phyloP scores from a whole-genome alignment of 2,113 vertebrate genomes.

The Cyprinodon tularosa region DNA sequence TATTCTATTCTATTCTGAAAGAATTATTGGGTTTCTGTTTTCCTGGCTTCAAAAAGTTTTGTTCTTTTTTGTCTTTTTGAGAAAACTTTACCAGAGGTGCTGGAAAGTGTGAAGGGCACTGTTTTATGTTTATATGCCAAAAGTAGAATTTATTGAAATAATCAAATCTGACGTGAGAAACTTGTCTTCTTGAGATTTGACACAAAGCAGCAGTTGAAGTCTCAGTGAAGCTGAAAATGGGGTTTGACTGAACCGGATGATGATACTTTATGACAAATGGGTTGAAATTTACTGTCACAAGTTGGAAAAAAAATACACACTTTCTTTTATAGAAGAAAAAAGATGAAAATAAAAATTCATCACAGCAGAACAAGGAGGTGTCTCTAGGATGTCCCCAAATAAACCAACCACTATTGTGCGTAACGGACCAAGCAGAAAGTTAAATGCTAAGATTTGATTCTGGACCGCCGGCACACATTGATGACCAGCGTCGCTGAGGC shows the following conservation, averaged over 20 bases:
- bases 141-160: neutral
- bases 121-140: neutral
- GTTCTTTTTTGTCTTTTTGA: too few relatives aligned
- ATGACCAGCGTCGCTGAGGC: constrained; percentile 35
- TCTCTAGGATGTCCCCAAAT: constrained; percentile 40
- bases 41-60: too few relatives aligned
- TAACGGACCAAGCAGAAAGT: constrained; percentile 44
- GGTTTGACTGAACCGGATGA: constrained; percentile 23
- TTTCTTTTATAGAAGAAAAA: constrained; percentile 19
- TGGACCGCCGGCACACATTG: constrained; percentile 39
- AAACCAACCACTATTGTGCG: constrained; percentile 21
- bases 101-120: too few relatives aligned
- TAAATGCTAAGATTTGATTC: constrained; percentile 28
- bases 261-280: constrained; percentile 37
- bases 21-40: too few relatives aligned
- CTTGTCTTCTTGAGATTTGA: constrained; percentile 7
- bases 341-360: constrained; percentile 6
- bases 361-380: constrained; percentile 44
- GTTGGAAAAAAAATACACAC: constrained; percentile 25
- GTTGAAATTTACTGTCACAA: constrained; percentile 17
- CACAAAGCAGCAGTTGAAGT: neutral
- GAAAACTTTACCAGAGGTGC: too few relatives aligned
- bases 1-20: too few relatives aligned
- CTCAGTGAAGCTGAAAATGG: constrained; percentile 36
- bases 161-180: constrained; percentile 1